Percentiles rank a stretch among this genome's conserved stretches.
Evolutionary conservation across 2,888 invertebrate genomes (phyloP).

Genomic region (Drosophila fungiperda): DNA sequence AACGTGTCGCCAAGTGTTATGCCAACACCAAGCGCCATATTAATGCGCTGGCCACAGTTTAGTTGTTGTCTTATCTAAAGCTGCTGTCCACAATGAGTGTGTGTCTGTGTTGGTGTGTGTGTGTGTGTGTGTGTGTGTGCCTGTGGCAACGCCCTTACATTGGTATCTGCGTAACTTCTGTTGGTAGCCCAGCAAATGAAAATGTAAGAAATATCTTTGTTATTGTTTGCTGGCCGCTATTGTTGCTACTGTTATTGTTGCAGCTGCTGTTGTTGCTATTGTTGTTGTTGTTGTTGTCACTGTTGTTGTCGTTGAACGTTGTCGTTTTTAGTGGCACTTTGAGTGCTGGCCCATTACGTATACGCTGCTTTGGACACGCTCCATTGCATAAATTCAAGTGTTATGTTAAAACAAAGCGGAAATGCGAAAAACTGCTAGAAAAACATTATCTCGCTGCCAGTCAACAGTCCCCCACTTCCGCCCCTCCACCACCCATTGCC

Average conservation of each 20-base stretch:
- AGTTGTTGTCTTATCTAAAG: constrained; percentile 73
- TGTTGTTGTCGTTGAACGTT: constrained; percentile 37
- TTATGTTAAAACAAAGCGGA: constrained; percentile 81
- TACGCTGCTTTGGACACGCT: constrained; percentile 81
- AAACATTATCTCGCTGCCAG: constrained; percentile 51
- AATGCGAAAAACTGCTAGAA: constrained; percentile 65
- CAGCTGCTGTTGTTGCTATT: constrained; percentile 28
- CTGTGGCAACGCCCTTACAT: constrained; percentile 57
- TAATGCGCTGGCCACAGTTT: constrained; percentile 72
- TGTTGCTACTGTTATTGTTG: constrained; percentile 35
- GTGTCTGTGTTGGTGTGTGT: constrained; percentile 26
- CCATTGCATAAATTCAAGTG: constrained; percentile 82
- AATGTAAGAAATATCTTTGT: constrained; percentile 72
- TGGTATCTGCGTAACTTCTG: constrained; percentile 48
- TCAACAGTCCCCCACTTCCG: constrained; percentile 2
- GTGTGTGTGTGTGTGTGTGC: constrained; percentile 37
- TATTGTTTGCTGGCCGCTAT: constrained; percentile 63
- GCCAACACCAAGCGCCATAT: constrained; percentile 67
- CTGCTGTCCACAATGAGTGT: constrained; percentile 43
- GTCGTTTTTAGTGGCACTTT: constrained; percentile 71
- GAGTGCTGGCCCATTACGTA: constrained; percentile 73
- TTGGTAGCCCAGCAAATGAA: constrained; percentile 55
- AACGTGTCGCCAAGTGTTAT: constrained; percentile 75
- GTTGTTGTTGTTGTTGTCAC: constrained; percentile 29
- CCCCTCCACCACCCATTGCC: neutral